These are phyloP conservation scores for Leucoma salicis DNA, from an alignment of 2,888 invertebrate species.

Conservation along the genomic window DNA sequence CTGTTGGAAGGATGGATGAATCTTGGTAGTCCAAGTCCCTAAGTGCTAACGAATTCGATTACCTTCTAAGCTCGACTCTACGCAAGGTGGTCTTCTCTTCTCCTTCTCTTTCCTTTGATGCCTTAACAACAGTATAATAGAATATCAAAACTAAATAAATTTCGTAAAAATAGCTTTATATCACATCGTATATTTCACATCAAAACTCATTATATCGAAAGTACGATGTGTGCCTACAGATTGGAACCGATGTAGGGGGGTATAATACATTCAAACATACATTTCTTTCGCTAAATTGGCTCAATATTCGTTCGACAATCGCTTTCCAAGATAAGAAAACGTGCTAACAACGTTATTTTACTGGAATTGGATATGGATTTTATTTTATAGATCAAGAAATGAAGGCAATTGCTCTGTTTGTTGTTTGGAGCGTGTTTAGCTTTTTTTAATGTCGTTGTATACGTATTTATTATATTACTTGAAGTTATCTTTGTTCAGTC, in stretches of 20 bases:
- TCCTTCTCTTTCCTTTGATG: too few species aligned
- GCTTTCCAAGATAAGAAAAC: constrained; percentile 32
- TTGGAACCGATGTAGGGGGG: background rate
- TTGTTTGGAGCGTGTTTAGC: constrained; percentile 2
- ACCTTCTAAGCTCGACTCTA: too few species aligned
- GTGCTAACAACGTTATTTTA: constrained; percentile 28
- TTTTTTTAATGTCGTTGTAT: background rate
- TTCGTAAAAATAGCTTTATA: too few species aligned
- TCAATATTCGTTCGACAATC: constrained; percentile 43
- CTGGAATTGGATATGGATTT: constrained; percentile 31
- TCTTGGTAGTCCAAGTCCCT: too few species aligned
- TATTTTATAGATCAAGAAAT: constrained; percentile 28
- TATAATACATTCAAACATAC: constrained; percentile 17
- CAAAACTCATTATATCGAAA: too few species aligned
- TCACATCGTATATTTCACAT: too few species aligned
- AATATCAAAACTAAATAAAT: too few species aligned
- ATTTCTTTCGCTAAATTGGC: constrained; percentile 39
- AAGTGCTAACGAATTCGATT: too few species aligned
- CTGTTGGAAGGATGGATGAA: too few species aligned
- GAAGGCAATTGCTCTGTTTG: constrained; percentile 19
- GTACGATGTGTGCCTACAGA: background rate
- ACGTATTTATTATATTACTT: background rate
- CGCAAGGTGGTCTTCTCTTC: too few species aligned
- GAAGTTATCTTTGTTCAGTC: background rate
- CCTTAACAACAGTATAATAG: too few species aligned